phyloP scores from a whole-genome alignment of 1,140 invertebrate species.

The Laodelphax striatellus region DNA sequence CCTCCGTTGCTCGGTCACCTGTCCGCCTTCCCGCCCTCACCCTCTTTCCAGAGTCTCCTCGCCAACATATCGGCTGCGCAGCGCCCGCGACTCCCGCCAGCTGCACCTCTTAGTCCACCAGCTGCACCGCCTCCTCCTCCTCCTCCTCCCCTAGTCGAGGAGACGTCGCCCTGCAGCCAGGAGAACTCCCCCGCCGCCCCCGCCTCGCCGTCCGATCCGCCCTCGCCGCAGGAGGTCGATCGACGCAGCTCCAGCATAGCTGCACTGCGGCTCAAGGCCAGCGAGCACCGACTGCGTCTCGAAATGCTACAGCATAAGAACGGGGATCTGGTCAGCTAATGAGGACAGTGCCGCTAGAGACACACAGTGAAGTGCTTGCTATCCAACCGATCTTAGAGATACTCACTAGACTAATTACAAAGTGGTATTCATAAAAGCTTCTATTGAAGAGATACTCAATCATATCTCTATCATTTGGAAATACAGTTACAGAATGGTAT shows the following conservation, averaged over 20 bases:
- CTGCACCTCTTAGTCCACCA: slow-evolving; percentile 19
- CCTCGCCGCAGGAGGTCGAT: slow-evolving; percentile 48
- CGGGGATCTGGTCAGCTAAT: slow-evolving; percentile 13
- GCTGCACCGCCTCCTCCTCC: slow-evolving; percentile 29
- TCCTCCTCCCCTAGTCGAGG: slow-evolving; percentile 36
- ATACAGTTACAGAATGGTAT: no score
- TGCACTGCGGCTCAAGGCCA: slow-evolving; percentile 74
- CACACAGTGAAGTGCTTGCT: no score
- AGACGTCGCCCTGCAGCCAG: slow-evolving; percentile 40
- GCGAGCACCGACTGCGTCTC: slow-evolving; percentile 56
- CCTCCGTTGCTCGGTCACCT: slow-evolving; percentile 41
- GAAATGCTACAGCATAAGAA: slow-evolving; percentile 12
- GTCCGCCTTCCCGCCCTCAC: slow-evolving; percentile 43
- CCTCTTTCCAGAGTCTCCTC: slow-evolving; percentile 74
- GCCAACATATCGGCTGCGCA: slow-evolving; percentile 66
- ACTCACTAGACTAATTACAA: no score
- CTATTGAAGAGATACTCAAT: no score
- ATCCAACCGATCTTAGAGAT: no score
- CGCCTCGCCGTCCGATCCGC: slow-evolving; percentile 30
- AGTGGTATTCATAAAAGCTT: no score
- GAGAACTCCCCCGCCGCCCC: slow-evolving; percentile 41
- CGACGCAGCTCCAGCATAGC: slow-evolving; percentile 81
- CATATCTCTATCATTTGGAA: no score
- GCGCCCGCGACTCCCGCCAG: slow-evolving; percentile 29
- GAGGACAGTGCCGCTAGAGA: background rate